Conservation (phyloP, 2,113 vertebrate genomes). For the Notothenia rossii region DNA sequence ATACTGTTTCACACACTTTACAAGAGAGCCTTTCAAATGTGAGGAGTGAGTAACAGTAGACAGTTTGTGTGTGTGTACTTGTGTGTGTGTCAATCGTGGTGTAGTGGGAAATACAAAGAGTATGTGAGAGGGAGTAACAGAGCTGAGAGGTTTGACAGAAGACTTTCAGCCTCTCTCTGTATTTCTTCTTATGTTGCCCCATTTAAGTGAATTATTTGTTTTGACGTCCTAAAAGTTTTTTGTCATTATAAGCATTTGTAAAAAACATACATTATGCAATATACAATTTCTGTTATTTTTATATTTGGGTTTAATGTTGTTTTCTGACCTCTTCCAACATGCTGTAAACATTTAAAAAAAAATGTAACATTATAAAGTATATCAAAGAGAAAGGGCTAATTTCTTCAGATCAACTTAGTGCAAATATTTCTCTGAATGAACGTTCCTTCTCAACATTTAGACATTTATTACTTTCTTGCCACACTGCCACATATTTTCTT, state of each 20-base stretch:
- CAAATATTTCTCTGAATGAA: neutral
- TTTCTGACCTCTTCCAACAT: neutral
- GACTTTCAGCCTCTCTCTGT: conserved; percentile 38
- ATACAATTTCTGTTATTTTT: too few relatives aligned
- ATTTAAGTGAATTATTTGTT: neutral
- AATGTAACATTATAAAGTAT: neutral
- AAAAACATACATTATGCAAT: neutral
- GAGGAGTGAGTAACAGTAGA: conserved; percentile 20
- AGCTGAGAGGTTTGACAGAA: conserved; percentile 51
- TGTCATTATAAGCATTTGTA: neutral
- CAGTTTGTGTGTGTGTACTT: conserved; percentile 16
- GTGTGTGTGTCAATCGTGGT: conserved; percentile 67
- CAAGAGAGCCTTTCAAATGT: conserved; percentile 66
- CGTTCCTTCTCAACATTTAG: neutral
- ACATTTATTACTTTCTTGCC: neutral
- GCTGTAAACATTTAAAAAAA: neutral
- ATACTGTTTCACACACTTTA: conserved; percentile 59
- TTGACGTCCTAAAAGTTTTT: neutral
- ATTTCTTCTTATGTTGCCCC: neutral
- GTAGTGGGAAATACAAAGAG: conserved; percentile 83
- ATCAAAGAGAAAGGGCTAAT: neutral
- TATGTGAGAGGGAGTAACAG: conserved; percentile 75
- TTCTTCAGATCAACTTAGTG: neutral
- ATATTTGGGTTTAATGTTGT: neutral
- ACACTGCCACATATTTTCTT: neutral